These are phyloP conservation scores for Sapayoa aenigma DNA, from an alignment of 2,113 vertebrate species.

Conservation along the genomic window DNA sequence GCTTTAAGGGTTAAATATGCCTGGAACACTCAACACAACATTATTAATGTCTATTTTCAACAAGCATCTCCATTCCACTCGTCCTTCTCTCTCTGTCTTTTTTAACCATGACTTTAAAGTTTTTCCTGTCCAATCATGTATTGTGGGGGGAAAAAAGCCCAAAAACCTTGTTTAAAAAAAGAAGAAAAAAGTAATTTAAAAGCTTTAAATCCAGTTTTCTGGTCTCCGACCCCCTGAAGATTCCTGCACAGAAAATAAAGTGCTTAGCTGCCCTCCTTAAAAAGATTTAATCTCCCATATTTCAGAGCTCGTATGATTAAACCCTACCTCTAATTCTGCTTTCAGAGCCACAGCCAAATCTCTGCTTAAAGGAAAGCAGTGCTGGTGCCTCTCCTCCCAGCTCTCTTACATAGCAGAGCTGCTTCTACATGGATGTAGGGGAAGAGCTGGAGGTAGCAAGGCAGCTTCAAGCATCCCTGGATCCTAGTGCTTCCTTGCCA, in stretches of 20 bases:
- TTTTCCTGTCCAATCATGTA: slow-evolving; percentile 13
- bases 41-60: slow-evolving; percentile 21
- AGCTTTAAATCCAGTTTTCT: slow-evolving; percentile 47
- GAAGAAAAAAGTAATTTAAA: slow-evolving; percentile 9
- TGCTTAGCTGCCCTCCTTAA: slow-evolving; percentile 6
- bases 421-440: fast-evolving
- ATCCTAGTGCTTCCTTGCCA: not conserved
- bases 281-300: slow-evolving; percentile 53
- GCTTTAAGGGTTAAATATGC: not conserved
- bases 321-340: slow-evolving; percentile 30
- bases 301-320: slow-evolving; percentile 58
- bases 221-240: slow-evolving; percentile 45
- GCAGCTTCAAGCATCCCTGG: not conserved
- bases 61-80: not conserved
- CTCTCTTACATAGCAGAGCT: not conserved
- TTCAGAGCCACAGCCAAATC: not conserved
- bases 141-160: not conserved
- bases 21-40: not conserved
- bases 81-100: not conserved
- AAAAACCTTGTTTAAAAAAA: not conserved
- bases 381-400: not conserved
- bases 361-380: not conserved
- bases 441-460: not conserved
- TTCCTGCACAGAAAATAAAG: slow-evolving; percentile 45
- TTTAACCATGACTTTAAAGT: slow-evolving; percentile 31